These are phyloP conservation scores for Lasiurus borealis DNA, from an alignment of 2,113 vertebrate genomes.

Conservation along the genomic window DNA sequence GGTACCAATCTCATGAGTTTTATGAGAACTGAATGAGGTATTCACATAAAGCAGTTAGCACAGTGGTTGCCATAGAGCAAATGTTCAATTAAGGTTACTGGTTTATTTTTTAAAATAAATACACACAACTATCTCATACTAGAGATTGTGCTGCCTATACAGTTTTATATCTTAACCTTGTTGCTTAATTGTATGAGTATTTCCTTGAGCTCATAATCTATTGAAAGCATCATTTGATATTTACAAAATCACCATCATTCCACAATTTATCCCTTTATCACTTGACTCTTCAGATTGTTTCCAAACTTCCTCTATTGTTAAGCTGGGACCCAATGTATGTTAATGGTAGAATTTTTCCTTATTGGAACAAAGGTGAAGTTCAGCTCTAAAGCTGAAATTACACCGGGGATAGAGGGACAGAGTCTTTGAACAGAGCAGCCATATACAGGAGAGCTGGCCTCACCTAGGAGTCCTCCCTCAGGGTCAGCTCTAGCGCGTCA, in stretches of 20 bases:
- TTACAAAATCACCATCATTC: conserved; percentile 17
- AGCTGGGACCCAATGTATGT: background rate
- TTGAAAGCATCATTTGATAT: background rate
- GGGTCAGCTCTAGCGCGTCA: background rate
- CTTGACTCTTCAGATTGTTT: background rate
- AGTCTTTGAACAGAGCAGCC: no score
- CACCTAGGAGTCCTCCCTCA: background rate
- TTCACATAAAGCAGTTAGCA: background rate
- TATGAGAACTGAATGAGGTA: background rate
- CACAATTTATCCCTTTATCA: background rate
- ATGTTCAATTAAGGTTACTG: background rate
- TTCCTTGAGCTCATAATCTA: background rate
- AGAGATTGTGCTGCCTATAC: background rate
- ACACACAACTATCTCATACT: background rate
- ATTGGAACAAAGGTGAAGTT: background rate
- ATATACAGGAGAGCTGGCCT: background rate
- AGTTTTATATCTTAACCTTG: conserved; percentile 12
- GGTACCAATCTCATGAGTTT: background rate
- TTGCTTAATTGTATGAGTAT: background rate
- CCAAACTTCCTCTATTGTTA: background rate
- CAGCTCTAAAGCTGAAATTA: background rate
- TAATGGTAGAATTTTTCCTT: conserved; percentile 10
- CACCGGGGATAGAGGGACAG: background rate
- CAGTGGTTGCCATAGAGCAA: background rate
- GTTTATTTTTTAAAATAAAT: conserved; percentile 2